phyloP scores from a whole-genome alignment of 2,113 vertebrate species.

The Gallinago jamesoni region DNA sequence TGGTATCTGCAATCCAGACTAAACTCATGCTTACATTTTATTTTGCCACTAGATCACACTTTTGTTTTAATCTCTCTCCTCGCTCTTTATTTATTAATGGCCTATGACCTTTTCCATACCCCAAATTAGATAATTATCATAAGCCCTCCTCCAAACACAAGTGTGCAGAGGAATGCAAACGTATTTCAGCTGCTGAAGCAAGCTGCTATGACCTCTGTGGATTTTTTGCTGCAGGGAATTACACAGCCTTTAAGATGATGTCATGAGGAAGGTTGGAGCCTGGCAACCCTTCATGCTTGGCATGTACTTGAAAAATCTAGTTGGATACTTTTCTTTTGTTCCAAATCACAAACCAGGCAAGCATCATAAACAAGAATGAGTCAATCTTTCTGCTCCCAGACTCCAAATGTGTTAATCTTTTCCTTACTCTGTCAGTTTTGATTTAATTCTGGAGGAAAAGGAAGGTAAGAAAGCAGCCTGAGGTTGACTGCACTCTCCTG shows the following conservation, averaged over 20 bases:
- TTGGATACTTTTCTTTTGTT: background rate
- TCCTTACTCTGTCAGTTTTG: background rate
- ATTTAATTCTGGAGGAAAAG: background rate
- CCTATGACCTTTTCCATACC: background rate
- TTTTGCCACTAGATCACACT: background rate
- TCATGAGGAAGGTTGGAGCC: background rate
- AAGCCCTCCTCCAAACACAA: background rate
- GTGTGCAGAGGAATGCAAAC: background rate
- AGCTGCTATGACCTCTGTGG: background rate
- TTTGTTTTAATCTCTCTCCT: background rate
- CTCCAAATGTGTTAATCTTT: background rate
- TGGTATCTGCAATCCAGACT: background rate
- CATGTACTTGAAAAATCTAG: background rate
- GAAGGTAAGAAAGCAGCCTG: background rate
- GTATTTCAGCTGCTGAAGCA: constrained; percentile 18
- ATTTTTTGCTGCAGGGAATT: constrained; percentile 11
- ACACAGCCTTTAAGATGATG: background rate
- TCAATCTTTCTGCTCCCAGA: background rate
- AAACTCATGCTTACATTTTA: background rate
- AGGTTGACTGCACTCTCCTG: background rate
- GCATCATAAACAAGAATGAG: background rate
- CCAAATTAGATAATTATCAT: background rate
- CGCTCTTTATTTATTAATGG: background rate
- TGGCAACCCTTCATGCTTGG: background rate
- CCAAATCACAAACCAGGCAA: background rate